A percentile compares a stretch with the other conserved stretches of the same genome.
Conservation (phyloP, 2,113 vertebrate species). For the Elephas maximus region DNA sequence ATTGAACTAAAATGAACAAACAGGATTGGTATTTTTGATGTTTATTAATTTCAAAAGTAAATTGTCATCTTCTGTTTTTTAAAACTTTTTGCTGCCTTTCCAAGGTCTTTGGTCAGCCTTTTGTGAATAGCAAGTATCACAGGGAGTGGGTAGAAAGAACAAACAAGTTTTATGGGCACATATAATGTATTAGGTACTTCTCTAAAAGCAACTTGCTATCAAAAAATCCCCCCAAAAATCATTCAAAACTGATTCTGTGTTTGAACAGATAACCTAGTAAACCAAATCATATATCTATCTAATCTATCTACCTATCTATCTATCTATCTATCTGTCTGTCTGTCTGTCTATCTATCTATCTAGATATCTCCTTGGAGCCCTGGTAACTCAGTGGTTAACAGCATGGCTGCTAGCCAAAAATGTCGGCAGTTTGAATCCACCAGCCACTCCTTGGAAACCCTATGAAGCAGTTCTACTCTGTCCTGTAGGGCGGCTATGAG, state of each 20-base stretch:
- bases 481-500: too few relatives aligned
- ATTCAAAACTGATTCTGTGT: background rate
- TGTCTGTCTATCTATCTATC: background rate
- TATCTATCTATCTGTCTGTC: too few relatives aligned
- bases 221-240: background rate
- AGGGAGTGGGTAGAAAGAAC: background rate
- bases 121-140: background rate
- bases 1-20: constrained; percentile 5
- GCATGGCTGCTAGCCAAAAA: too few relatives aligned
- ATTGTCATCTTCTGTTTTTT: constrained; percentile 4
- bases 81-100: constrained; percentile 47
- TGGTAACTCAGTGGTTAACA: too few relatives aligned
- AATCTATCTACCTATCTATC: background rate
- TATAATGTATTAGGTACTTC: background rate
- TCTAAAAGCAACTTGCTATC: background rate
- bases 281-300: background rate
- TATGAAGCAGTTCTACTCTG: too few relatives aligned
- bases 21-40: background rate
- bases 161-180: constrained; percentile 52
- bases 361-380: too few relatives aligned
- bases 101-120: constrained; percentile 12
- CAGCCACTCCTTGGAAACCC: too few relatives aligned
- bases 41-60: constrained; percentile 54
- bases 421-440: too few relatives aligned
- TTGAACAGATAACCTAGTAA: background rate